Evolutionary conservation across 2,113 vertebrate genomes (phyloP).

Genomic region (Plectropomus leopardus): DNA sequence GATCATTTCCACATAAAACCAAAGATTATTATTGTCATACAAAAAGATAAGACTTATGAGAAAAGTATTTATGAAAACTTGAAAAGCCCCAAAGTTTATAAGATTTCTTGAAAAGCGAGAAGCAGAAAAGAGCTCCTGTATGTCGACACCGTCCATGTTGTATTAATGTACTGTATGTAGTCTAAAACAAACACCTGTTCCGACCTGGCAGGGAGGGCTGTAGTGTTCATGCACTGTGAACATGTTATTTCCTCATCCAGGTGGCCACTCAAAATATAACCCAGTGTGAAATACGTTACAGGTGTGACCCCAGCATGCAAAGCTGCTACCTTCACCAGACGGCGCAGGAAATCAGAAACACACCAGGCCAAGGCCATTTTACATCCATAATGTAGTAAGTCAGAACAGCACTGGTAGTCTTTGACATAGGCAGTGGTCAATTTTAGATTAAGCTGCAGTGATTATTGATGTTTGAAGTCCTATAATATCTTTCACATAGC

Average conservation of each 20-base stretch:
- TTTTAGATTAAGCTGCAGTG: not conserved
- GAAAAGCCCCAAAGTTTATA: not conserved
- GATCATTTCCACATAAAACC: slow-evolving; percentile 7
- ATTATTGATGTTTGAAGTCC: not conserved
- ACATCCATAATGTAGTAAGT: slow-evolving; percentile 27
- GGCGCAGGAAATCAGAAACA: slow-evolving; percentile 73
- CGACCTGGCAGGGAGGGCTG: slow-evolving; percentile 71
- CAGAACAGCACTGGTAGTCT: slow-evolving; percentile 13
- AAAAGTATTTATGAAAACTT: not conserved
- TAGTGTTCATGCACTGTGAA: slow-evolving; percentile 75
- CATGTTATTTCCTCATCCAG: slow-evolving; percentile 84
- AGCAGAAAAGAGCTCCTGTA: not conserved
- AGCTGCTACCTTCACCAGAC: slow-evolving; percentile 73
- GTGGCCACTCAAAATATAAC: slow-evolving; percentile 79
- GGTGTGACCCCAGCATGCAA: slow-evolving; percentile 81
- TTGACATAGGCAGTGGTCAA: not conserved
- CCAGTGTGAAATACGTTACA: slow-evolving; percentile 80
- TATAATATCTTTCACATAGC: not conserved
- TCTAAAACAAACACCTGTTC: slow-evolving; percentile 74
- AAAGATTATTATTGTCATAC: not conserved
- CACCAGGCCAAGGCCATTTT: slow-evolving; percentile 48
- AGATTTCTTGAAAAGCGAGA: not conserved
- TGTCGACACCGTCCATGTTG: slow-evolving; percentile 8
- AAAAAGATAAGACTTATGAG: not conserved
- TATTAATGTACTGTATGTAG: slow-evolving; percentile 36